phyloP scores from a whole-genome alignment of 2,797 vertebrate species.

The Zalophus californianus region DNA sequence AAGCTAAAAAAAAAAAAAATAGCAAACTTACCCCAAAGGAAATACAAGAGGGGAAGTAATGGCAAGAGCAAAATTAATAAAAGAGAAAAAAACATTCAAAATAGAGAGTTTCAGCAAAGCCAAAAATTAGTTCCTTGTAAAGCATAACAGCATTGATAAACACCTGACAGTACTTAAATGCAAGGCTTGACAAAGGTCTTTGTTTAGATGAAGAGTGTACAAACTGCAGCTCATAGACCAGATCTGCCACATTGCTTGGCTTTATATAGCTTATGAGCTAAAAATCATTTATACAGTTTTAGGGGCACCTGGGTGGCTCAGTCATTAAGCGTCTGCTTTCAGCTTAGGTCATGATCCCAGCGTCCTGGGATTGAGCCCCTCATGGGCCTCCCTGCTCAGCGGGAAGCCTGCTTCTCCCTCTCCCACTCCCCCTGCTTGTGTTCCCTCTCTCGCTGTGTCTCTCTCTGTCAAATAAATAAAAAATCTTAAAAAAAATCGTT shows the following conservation, averaged over 20 bases:
- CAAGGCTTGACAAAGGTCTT: background rate
- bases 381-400: too few relatives aligned
- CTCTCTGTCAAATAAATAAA: too few relatives aligned
- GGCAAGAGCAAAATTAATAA: constrained; percentile 23
- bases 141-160: background rate
- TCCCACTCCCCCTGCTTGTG: too few relatives aligned
- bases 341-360: too few relatives aligned
- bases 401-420: too few relatives aligned
- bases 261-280: background rate
- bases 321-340: too few relatives aligned
- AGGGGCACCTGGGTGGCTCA: background rate
- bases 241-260: background rate
- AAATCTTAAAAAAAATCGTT: background rate
- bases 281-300: constrained; percentile 16
- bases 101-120: background rate
- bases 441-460: too few relatives aligned
- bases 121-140: constrained; percentile 17
- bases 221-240: background rate
- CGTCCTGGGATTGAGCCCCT: too few relatives aligned
- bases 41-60: constrained; percentile 34
- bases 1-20: background rate
- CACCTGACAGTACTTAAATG: background rate
- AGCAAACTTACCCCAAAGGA: constrained; percentile 4
- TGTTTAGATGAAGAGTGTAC: background rate
- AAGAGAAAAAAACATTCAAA: background rate